Base-by-base conservation (phyloP, 1,140 invertebrate genomes). In the Neodiprion lecontei region DNA sequence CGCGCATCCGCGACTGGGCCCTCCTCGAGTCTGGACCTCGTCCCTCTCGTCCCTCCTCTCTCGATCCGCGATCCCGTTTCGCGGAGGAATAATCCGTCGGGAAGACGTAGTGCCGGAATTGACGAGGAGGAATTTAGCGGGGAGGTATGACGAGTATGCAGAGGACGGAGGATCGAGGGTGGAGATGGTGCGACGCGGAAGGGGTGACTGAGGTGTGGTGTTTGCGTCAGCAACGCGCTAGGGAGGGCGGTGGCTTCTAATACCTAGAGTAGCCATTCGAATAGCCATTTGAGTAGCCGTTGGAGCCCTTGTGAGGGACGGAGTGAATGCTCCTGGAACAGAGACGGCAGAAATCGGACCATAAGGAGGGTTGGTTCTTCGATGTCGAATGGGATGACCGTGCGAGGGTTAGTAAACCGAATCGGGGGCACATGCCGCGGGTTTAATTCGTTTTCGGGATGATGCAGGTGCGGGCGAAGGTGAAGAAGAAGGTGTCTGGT, bases 281-380 rank as follows among this genome's bases (percentile, higher is more conserved):
- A 87, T 88, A 88, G 85, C 87, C 87, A 85, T 88, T 88, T 79
- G 87, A 87, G 86, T 88, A 88, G 85, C 87, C 86, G 86, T 88
- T 88, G 86, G 87, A 88, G 81, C 88, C 87, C 86, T 89, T 88
- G 88, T 87, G 88, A 81, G 87, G 86, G 86, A 88, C 87, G 82
- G 87, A 88, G 81, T 89, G 88, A 88, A 89, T 89, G 86, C 88
- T 88, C 86, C 88, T 89, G 87, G 86, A 89, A 88, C 87, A 89
- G 81, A 89, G 84, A 88, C 87, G 76, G 82, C 83, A 80, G 84
- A 86, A 89, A 87, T 82, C 83, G 83, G 85, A 81, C 85, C 82
- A 83, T 87, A 80, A 88, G 83, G 87, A 86, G 81, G 79, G 78
- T 79, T 77, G 74, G 72, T 76, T 75, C 50, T 73, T 61, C 11